Evolutionary conservation across 2,797 vertebrate genomes (phyloP), one percentile per base, ranked within the genome.

Genomic region (Centropyge bicolor): DNA sequence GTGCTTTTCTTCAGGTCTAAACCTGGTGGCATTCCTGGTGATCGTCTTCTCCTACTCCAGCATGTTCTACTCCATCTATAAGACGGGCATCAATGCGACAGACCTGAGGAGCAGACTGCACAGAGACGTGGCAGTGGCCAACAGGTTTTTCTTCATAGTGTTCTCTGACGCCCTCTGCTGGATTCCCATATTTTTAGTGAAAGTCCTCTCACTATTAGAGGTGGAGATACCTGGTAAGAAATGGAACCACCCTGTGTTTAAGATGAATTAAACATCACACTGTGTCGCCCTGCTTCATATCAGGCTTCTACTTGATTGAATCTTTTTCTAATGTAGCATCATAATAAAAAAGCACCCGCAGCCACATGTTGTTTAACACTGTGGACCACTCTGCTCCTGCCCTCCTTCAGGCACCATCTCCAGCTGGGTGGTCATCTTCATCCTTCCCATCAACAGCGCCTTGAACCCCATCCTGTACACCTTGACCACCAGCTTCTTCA

Each of bases 91-190:
- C 76, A 95, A 95, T 31, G 93, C 94, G 2, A 91, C 91, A 10
- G 93, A 97, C 76, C 40, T 95, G 83, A 94, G 90, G 67, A 96
- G 85, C 88, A 85, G 93, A 22, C 90, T 96, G 60, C 86, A 91
- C 88, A 94, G 83, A 76, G 96, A 96, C 6, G 93, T 94, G 62
- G 94, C 93, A 0, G 84, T 96, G 70, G 94, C 94, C 80, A 96
- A 94, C 70, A 75, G 76, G n/a, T 96, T 96, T 87, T 97, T 97
- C 90, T 96, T 96, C 86, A 96, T 95, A 5, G 95, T 97, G 92
- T 96, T 97, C 95, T 97, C 97, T 91, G 96, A 97, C 70, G 96
- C 96, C 95, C 97, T 97, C 96, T 97, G 96, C 95, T 99, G 98
- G 97, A 97, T 97, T 74, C 89, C 89, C 12, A 95, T 96, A 84